A percentile compares a stretch with the other conserved stretches of the same genome.
These are phyloP conservation scores for Cuculus canorus DNA, from an alignment of 2,797 vertebrate species.

Conservation along the genomic window DNA sequence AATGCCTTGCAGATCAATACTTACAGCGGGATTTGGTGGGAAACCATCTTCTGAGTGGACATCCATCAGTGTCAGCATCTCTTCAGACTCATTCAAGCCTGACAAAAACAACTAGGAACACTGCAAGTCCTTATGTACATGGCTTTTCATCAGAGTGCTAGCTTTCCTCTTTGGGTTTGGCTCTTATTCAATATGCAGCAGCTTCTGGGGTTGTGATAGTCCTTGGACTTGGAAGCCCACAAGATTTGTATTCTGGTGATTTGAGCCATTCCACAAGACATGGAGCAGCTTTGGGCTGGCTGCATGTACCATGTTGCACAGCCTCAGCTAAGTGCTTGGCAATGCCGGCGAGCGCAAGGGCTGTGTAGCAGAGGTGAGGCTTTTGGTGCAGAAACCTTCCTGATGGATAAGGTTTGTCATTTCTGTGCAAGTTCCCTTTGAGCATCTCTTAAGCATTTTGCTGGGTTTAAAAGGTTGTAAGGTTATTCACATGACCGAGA, in stretches of 20 bases:
- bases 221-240: background rate
- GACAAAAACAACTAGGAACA: background rate
- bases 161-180: background rate
- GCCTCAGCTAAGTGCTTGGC: background rate
- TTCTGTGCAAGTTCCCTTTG: background rate
- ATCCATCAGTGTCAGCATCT: background rate
- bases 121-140: background rate
- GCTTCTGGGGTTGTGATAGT: background rate
- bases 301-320: background rate
- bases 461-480: constrained; percentile 38
- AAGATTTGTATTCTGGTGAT: background rate
- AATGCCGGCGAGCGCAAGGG: background rate
- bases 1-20: background rate
- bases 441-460: background rate
- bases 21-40: background rate
- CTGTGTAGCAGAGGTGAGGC: background rate
- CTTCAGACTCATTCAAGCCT: background rate
- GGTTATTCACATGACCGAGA: constrained; percentile 24
- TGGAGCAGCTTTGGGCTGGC: background rate
- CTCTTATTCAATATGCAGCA: background rate
- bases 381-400: background rate
- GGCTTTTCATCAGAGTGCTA: background rate
- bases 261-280: accelerated
- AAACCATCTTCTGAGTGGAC: background rate
- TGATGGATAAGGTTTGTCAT: background rate